These are phyloP conservation scores for Syngnathoides biaculeatus DNA, from an alignment of 2,113 vertebrate genomes.

Conservation along the genomic window DNA sequence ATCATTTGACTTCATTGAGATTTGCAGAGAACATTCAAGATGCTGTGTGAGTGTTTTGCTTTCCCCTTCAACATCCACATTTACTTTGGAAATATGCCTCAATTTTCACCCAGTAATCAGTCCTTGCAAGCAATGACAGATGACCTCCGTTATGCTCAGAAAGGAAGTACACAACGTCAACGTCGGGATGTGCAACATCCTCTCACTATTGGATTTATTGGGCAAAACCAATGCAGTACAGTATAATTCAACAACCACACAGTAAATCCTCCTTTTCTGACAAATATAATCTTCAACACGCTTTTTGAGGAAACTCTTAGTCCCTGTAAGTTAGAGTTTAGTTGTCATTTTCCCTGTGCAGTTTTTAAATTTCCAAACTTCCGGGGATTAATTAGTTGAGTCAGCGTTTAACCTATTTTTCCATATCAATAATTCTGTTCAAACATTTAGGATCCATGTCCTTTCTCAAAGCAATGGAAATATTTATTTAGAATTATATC, in stretches of 20 bases:
- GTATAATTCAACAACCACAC: not conserved
- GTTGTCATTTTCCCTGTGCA: not conserved
- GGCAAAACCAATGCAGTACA: not conserved
- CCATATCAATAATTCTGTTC: not conserved
- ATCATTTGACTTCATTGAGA: conserved; percentile 3
- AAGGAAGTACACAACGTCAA: not conserved
- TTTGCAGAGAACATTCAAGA: not conserved
- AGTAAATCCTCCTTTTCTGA: conserved; percentile 1
- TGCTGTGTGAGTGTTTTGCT: not conserved
- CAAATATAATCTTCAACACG: not conserved
- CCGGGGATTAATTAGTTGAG: not conserved
- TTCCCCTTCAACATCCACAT: not conserved
- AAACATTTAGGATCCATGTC: not conserved
- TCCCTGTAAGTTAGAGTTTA: not conserved
- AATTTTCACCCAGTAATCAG: not conserved
- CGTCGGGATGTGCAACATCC: not conserved
- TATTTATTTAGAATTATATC: no score
- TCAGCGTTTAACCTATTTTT: no score
- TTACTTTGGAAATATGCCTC: not conserved
- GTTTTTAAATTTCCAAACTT: not conserved
- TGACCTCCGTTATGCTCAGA: not conserved
- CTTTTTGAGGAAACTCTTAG: not conserved
- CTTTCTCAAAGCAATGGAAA: not conserved
- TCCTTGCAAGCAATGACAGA: not conserved
- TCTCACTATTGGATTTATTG: not conserved